Conservation (phyloP, 37 sponge, comb jelly and placozoan genomes). For the Spongia lamella region DNA sequence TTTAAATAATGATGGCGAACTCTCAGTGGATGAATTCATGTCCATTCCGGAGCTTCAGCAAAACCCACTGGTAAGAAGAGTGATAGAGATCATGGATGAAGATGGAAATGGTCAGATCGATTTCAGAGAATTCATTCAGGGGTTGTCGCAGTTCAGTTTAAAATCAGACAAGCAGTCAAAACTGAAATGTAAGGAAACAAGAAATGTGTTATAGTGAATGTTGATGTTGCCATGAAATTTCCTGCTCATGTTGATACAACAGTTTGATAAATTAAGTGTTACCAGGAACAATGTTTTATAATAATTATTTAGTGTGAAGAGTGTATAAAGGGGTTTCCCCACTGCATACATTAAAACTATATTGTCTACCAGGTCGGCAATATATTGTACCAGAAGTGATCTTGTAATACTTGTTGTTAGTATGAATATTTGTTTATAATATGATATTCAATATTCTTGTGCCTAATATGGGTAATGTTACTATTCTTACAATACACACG, state of each 20-base stretch:
- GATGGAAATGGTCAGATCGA: slow-evolving; percentile 98
- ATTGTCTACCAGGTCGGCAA: no score
- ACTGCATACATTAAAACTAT: no score
- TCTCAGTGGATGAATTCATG: slow-evolving; percentile 96
- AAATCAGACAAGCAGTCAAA: slow-evolving; percentile 92
- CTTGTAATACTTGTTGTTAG: no score
- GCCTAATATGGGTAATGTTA: no score
- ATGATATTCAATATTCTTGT: no score
- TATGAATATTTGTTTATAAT: no score
- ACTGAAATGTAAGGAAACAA: slow-evolving; percentile 82
- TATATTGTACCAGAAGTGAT: no score
- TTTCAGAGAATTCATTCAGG: slow-evolving; percentile 97
- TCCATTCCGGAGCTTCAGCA: slow-evolving; percentile 96
- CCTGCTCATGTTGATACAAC: background rate
- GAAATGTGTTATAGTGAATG: no score
- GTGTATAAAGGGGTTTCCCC: no score
- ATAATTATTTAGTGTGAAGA: background rate
- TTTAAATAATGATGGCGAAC: slow-evolving; percentile 90
- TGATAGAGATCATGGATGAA: slow-evolving; percentile 95
- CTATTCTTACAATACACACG: no score
- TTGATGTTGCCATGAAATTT: background rate
- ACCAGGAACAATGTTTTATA: background rate
- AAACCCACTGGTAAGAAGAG: slow-evolving; percentile 95
- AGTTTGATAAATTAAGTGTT: background rate
- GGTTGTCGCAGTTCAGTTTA: slow-evolving; percentile 94